A percentile compares a stretch with the other conserved stretches of the same genome.
These are phyloP conservation scores for Macrostomum lignano DNA, from an alignment of 1,140 invertebrate species.

Conservation along the genomic window DNA sequence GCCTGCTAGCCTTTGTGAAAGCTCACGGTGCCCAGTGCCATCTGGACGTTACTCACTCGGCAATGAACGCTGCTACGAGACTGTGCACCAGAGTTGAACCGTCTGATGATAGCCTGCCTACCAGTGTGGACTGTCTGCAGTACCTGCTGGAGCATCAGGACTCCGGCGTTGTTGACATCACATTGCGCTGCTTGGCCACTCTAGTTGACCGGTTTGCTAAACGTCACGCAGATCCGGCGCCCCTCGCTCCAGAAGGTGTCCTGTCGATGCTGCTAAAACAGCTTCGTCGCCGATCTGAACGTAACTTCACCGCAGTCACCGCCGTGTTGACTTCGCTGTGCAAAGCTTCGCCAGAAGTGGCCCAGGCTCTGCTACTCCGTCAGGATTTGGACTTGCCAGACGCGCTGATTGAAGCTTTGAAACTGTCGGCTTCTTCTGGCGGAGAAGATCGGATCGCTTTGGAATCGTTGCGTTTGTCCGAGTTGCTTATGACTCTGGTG, in stretches of 20 bases:
- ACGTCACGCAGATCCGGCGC: conserved; percentile 57
- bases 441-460: no score
- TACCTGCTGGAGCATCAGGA: conserved; percentile 68
- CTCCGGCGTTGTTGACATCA: conserved; percentile 58
- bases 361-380: no score
- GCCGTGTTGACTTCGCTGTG: no score
- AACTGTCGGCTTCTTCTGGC: no score
- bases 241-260: conserved; percentile 52
- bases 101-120: conserved; percentile 51
- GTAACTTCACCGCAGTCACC: no score
- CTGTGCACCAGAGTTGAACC: conserved; percentile 93
- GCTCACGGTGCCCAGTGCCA: conserved; percentile 63
- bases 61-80: conserved; percentile 55
- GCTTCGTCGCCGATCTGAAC: no score
- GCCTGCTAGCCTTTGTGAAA: conserved; percentile 70
- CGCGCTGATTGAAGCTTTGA: no score
- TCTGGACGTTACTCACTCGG: conserved; percentile 76
- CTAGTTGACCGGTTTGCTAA: conserved; percentile 68
- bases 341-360: no score
- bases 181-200: conserved; percentile 80
- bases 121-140: conserved; percentile 67
- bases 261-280: no score
- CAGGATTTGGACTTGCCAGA: no score
- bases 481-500: no score
- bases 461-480: no score